Percentiles rank a stretch among this genome's conserved stretches.
These are phyloP conservation scores for Upupa epops DNA, from an alignment of 2,113 vertebrate genomes.

Conservation along the genomic window DNA sequence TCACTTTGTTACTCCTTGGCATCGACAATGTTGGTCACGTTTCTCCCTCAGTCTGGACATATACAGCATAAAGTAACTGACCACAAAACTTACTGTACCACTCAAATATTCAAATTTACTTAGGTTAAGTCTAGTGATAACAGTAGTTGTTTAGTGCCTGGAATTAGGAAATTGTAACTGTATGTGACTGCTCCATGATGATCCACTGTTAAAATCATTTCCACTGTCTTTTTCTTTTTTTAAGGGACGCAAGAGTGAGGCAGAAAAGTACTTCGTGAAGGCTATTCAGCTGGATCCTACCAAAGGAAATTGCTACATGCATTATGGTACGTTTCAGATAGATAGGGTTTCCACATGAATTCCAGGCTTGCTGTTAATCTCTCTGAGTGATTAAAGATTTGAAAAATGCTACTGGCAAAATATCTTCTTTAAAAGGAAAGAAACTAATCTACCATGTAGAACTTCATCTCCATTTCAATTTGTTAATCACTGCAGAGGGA, in stretches of 20 bases:
- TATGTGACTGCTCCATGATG: neutral
- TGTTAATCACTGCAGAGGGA: constrained; percentile 7
- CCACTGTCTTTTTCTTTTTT: neutral
- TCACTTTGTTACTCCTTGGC: neutral
- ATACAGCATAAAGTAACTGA: neutral
- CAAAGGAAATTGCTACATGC: constrained; percentile 99
- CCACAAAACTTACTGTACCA: neutral
- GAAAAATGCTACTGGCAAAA: constrained; percentile 1
- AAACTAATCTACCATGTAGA: constrained; percentile 14
- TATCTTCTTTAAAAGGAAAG: neutral
- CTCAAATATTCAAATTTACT: neutral
- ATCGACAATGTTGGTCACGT: neutral
- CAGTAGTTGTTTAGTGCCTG: neutral
- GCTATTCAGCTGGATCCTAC: constrained; percentile 95
- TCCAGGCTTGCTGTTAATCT: constrained; percentile 31
- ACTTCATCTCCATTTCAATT: constrained; percentile 4
- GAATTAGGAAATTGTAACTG: neutral
- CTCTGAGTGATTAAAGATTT: constrained; percentile 26
- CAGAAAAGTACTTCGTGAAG: constrained; percentile 94
- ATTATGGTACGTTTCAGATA: constrained; percentile 87
- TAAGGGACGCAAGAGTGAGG: constrained; percentile 93
- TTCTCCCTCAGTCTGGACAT: constrained; percentile 1
- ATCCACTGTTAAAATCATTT: constrained; percentile 18
- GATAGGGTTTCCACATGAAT: neutral
- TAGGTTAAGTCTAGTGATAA: neutral